These are phyloP conservation scores for Columbina picui DNA, from an alignment of 2,113 vertebrate species.

Conservation along the genomic window DNA sequence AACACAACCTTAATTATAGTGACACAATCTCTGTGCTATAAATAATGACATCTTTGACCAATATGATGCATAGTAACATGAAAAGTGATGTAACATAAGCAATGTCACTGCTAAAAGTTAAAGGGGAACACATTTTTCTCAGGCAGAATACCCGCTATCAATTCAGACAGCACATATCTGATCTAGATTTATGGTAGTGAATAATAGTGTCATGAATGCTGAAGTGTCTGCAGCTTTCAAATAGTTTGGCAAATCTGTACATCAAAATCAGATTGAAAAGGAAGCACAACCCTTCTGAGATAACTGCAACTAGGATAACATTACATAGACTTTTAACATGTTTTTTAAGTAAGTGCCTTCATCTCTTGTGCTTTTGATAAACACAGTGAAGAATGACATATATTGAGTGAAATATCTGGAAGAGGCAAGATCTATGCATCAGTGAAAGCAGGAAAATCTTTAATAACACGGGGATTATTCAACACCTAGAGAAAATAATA, in stretches of 20 bases:
- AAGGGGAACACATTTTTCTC: constrained; percentile 62
- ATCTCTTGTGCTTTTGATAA: neutral
- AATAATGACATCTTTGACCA: constrained; percentile 48
- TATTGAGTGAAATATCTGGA: neutral
- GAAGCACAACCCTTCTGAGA: constrained; percentile 25
- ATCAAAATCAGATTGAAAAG: constrained; percentile 35
- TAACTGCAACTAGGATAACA: constrained; percentile 13
- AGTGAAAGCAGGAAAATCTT: neutral
- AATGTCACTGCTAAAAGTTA: constrained; percentile 65
- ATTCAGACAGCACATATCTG: constrained; percentile 52
- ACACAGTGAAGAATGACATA: neutral
- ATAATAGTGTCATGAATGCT: constrained; percentile 58
- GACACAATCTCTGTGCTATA: constrained; percentile 33
- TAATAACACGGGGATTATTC: neutral
- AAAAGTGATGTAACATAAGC: constrained; percentile 50
- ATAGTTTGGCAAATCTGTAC: constrained; percentile 43
- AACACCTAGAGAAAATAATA: neutral
- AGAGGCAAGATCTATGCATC: neutral
- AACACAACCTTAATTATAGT: constrained; percentile 64
- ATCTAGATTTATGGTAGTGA: constrained; percentile 56
- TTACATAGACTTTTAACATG: neutral
- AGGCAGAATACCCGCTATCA: constrained; percentile 44
- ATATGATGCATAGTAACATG: constrained; percentile 29
- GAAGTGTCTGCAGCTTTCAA: constrained; percentile 56
- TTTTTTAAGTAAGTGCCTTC: neutral